Base-by-base conservation (phyloP, 2,888 invertebrate species). In the Maniola hyperantus region DNA sequence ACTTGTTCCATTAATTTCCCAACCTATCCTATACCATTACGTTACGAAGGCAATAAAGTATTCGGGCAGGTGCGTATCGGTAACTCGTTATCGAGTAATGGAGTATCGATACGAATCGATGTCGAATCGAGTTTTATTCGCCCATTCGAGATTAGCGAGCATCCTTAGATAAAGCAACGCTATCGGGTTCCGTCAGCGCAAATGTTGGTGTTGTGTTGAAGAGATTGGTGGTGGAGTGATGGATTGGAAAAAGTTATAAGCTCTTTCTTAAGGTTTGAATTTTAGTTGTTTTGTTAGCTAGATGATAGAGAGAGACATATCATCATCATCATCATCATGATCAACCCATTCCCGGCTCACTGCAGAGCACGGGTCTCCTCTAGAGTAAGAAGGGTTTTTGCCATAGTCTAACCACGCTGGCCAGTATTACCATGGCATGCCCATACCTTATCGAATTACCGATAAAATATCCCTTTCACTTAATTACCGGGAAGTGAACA, bases 1-100 rank as follows among this genome's bases (percentile, higher is more conserved):
- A 53, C 44, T 53, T 62, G 53, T 44, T 39, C 69, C 72, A 73
- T 76, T 73, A 73, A 76, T 76, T 70, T 71, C 66, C 72, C 71
- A 73, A 69, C 58, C 65, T 70, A 74, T 74, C 73, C 71, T 70
- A 73, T 64, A 60, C 75, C 71, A 72, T 74, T 76, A 73, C 70
- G 69, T 65, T 68, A 69, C 69, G 66, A 71, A 61, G 59, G 69
- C 74, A 73, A 76, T 78, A 76, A 76, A 77, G 71, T 71, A 74
- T 69, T 70, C 68, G 55, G 74, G 74, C 77, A 78, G 77, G 77
- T 78, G 77, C 75, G 72, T 72, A 73, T 75, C 70, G 67, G 71
- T 72, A 73, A 73, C 74, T 75, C 73, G 75, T 76, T 78, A 79
- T 77, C 79, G 74, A 71, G 75, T 74, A 77, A 77, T 73, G 73